Percentiles rank a stretch among this genome's conserved stretches.
Evolutionary conservation across 2,888 invertebrate genomes (phyloP).

Genomic region (Meandrusa payeni): DNA sequence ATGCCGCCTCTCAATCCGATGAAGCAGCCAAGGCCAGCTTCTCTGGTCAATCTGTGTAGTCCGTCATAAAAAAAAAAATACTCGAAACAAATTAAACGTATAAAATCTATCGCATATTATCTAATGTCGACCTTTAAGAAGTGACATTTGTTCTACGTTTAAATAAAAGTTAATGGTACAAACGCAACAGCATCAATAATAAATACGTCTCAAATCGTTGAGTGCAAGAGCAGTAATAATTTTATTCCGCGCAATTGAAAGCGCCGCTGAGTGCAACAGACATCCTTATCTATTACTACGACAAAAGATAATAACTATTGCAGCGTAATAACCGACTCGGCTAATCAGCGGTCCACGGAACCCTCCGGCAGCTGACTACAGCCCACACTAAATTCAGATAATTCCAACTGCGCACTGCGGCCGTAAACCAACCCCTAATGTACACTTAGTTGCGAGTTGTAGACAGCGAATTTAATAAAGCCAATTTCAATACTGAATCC

Average conservation of each 20-base stretch:
- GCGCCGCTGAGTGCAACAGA: neutral
- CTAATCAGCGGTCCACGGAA: neutral
- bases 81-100: too few relatives aligned
- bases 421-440: slow-evolving; percentile 14
- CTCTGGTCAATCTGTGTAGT: too few relatives aligned
- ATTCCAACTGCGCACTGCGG: slow-evolving; percentile 5
- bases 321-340: slow-evolving; percentile 12
- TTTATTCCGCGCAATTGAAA: slow-evolving; percentile 5
- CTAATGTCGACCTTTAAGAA: too few relatives aligned
- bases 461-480: slow-evolving; percentile 15
- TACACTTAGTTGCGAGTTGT: slow-evolving; percentile 6
- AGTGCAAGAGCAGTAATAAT: slow-evolving; percentile 6
- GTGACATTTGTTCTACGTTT: too few relatives aligned
- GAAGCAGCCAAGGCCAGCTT: too few relatives aligned
- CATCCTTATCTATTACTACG: slow-evolving; percentile 6
- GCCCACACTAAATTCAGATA: slow-evolving; percentile 13
- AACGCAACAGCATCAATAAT: too few relatives aligned
- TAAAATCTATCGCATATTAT: too few relatives aligned
- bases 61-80: too few relatives aligned
- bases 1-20: too few relatives aligned
- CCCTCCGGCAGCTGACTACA: slow-evolving; percentile 11
- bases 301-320: slow-evolving; percentile 17
- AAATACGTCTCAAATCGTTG: too few relatives aligned
- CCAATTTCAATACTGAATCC: too few relatives aligned
- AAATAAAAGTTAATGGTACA: too few relatives aligned